Conservation (phyloP, 2,888 invertebrate species). For the Agriotes lineatus region DNA sequence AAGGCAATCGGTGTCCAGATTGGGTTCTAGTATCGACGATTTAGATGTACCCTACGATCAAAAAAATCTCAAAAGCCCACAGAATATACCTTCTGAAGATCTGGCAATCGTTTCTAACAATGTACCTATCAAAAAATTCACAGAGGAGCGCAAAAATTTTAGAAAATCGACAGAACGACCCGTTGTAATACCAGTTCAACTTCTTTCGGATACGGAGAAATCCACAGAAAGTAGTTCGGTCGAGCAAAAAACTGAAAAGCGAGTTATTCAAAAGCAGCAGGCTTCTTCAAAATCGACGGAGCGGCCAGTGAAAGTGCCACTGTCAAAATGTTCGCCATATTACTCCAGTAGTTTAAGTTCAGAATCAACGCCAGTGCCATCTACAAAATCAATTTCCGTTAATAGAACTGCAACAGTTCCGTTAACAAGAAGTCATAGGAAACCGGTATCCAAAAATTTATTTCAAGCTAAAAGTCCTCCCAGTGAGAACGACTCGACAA, state of each 20-base stretch:
- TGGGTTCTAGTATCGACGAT: conserved; percentile 62
- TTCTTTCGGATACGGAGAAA: conserved; percentile 65
- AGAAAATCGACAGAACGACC: conserved; percentile 69
- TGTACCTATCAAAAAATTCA: conserved; percentile 40
- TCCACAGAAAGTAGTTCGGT: conserved; percentile 68
- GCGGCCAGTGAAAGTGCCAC: conserved; percentile 64
- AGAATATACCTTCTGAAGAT: conserved; percentile 64
- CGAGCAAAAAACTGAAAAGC: conserved; percentile 65
- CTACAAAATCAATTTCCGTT: conserved; percentile 71
- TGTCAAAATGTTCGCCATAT: conserved; percentile 80
- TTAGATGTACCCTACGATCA: conserved; percentile 54
- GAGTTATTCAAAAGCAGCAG: conserved; percentile 59
- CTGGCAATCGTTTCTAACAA: conserved; percentile 55
- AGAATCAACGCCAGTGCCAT: conserved; percentile 78
- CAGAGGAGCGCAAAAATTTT: conserved; percentile 56
- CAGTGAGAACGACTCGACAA: conserved; percentile 82
- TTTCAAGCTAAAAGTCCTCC: conserved; percentile 78
- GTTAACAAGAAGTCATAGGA: conserved; percentile 61
- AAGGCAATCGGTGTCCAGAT: conserved; percentile 53
- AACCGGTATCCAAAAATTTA: conserved; percentile 71
- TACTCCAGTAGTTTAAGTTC: conserved; percentile 82
- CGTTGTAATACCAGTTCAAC: conserved; percentile 68
- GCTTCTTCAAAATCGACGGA: conserved; percentile 58
- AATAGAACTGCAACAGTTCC: conserved; percentile 71
- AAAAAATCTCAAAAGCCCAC: conserved; percentile 59